Base-by-base conservation (phyloP, 2,113 vertebrate species). In the Cottus gobio region DNA sequence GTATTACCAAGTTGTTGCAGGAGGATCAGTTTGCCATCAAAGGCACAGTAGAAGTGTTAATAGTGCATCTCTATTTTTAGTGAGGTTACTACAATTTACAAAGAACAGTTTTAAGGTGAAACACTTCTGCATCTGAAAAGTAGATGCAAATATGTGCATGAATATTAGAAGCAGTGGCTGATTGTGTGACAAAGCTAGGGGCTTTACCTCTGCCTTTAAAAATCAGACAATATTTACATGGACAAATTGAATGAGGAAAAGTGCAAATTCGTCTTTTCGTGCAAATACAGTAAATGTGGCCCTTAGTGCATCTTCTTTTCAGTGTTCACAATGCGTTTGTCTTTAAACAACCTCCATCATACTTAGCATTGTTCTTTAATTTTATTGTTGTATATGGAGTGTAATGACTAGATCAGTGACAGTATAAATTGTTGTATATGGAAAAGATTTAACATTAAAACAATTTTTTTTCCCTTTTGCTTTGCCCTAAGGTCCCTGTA, bases 401-500 rank as follows among this genome's bases (percentile, higher is more conserved):
- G 20, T 16, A 44, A 34, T 52, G 31, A 24, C 13, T 7, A 8
- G 30, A 39, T 57, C 30, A 36, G 22, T 71, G 3, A 56, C 3
- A 30, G 22, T 6, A 36, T 50, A 36, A 66, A 30, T 34, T 31
- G 56, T 60, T 70, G 56, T 13, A 42, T 60, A 9, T 48, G 6
- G 1, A 73, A 18, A 63, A 56, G 3, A 13, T 80, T 66, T 3
- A 39, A 26, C 24, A 39, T 22, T 69, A 50, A 79, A 78, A 52
- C 12, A 37, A 5, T 31, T 65, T 24, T 71, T 22, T 60, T 56
- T 36, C 24, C 54, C 7, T 80, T 36, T 39, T 37, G 4, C 8
- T 86, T 70, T 75, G 2, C 74, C n/a, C 31, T 22, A 28, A 99
- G 98, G 85, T 95, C 96, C 52, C 96, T 99, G 71, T 99, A 97